A percentile compares a stretch with the other conserved stretches of the same genome.
phyloP scores from a whole-genome alignment of 2,113 vertebrate genomes.

The Pavo muticus region DNA sequence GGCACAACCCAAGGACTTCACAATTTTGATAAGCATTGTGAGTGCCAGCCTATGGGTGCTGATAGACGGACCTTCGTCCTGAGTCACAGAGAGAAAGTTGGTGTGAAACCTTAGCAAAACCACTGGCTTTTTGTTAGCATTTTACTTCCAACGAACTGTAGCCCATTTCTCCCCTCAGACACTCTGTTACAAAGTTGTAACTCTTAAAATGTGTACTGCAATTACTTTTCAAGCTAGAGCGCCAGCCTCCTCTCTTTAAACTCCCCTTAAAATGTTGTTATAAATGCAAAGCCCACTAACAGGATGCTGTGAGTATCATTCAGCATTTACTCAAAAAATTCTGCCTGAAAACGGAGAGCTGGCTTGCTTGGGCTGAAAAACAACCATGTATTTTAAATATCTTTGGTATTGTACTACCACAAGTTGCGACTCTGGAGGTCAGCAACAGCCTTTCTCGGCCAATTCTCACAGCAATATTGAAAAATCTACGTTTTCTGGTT shows the following conservation, averaged over 20 bases:
- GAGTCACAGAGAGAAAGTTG: neutral
- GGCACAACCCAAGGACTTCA: conserved; percentile 97
- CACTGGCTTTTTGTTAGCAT: neutral
- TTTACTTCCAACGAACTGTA: neutral
- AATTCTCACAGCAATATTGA: neutral
- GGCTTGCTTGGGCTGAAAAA: neutral
- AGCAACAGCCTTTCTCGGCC: neutral
- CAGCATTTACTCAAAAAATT: neutral
- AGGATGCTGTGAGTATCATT: neutral
- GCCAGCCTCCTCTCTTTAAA: neutral
- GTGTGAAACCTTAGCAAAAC: neutral
- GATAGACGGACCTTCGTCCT: conserved; percentile 88
- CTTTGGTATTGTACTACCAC: neutral
- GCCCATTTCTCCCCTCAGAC: neutral
- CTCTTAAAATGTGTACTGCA: neutral
- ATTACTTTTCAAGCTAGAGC: neutral
- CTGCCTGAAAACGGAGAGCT: neutral
- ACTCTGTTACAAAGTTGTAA: neutral
- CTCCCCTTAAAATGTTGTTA: neutral
- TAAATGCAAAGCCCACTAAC: neutral
- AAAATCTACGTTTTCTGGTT: neutral
- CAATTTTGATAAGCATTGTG: conserved; percentile 98
- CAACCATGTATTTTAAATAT: neutral
- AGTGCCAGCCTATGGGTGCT: conserved; percentile 94
- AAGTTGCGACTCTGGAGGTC: neutral